These are phyloP conservation scores for Myotis brandtii DNA, from an alignment of 2,113 vertebrate genomes.

Conservation along the genomic window DNA sequence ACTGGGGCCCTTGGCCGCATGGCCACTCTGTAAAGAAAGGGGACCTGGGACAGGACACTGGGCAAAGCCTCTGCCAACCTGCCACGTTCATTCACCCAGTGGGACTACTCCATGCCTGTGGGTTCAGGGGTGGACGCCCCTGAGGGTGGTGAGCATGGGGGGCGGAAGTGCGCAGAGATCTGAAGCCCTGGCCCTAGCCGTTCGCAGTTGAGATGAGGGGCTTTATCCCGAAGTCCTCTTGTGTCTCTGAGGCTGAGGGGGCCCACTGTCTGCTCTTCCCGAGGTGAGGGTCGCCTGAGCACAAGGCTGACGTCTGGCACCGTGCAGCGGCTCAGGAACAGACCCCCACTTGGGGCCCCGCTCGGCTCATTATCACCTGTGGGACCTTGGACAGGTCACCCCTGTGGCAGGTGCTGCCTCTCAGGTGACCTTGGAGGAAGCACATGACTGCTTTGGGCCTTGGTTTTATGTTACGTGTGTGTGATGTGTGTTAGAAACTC, in stretches of 20 bases:
- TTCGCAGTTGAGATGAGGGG: fast-evolving
- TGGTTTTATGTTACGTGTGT: neutral
- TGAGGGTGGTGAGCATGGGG: neutral
- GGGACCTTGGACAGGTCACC: no score
- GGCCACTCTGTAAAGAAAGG: neutral
- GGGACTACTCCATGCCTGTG: fast-evolving
- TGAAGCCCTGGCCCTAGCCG: neutral
- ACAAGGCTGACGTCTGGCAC: neutral
- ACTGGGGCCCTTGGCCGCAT: neutral
- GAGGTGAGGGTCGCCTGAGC: neutral
- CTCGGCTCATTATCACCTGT: fast-evolving
- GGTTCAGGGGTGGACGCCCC: neutral
- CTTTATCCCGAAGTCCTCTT: neutral
- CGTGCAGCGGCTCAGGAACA: neutral
- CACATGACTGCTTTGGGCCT: neutral
- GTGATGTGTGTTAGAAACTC: neutral
- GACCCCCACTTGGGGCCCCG: neutral
- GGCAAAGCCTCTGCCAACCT: neutral
- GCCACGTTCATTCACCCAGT: fast-evolving
- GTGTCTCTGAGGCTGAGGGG: neutral
- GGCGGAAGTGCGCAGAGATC: neutral
- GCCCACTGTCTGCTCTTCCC: no score
- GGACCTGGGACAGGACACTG: fast-evolving
- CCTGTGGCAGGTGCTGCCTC: neutral
- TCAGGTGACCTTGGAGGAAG: neutral